phyloP scores from a whole-genome alignment of 2,888 invertebrate species.

The Cosmia pyralina region DNA sequence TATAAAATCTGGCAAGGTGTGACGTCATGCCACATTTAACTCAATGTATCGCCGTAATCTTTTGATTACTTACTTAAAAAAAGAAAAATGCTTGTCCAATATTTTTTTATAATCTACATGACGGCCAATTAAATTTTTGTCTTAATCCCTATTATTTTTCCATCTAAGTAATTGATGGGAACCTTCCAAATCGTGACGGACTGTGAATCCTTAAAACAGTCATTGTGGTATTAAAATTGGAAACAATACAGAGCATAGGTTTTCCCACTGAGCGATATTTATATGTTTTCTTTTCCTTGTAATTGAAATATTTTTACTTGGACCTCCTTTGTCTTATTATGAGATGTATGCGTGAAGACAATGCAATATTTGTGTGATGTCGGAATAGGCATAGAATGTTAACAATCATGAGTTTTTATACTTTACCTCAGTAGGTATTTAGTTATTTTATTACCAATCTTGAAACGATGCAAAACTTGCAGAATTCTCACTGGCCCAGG shows the following conservation, averaged over 20 bases:
- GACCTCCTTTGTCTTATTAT: constrained; percentile 18
- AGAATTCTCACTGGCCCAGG: background rate
- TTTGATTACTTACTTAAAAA: too few species aligned
- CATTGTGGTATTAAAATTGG: too few species aligned
- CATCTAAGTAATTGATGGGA: too few species aligned
- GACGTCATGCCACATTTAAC: too few species aligned
- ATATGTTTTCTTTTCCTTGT: constrained; percentile 6
- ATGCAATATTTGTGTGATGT: background rate
- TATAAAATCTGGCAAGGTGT: too few species aligned
- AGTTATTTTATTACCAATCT: background rate
- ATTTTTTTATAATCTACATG: too few species aligned
- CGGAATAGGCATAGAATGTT: background rate
- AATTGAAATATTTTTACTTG: constrained; percentile 2
- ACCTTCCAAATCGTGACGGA: too few species aligned
- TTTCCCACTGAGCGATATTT: constrained; percentile 23
- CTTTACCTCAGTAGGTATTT: background rate
- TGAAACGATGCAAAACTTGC: background rate
- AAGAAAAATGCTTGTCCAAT: too few species aligned
- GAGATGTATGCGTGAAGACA: background rate
- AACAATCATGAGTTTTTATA: background rate
- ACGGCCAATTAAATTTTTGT: too few species aligned
- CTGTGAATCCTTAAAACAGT: too few species aligned
- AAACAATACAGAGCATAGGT: background rate
- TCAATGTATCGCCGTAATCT: too few species aligned
- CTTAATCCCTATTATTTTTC: too few species aligned